phyloP scores from a whole-genome alignment of 2,113 vertebrate genomes.

The Terrapene triunguis region DNA sequence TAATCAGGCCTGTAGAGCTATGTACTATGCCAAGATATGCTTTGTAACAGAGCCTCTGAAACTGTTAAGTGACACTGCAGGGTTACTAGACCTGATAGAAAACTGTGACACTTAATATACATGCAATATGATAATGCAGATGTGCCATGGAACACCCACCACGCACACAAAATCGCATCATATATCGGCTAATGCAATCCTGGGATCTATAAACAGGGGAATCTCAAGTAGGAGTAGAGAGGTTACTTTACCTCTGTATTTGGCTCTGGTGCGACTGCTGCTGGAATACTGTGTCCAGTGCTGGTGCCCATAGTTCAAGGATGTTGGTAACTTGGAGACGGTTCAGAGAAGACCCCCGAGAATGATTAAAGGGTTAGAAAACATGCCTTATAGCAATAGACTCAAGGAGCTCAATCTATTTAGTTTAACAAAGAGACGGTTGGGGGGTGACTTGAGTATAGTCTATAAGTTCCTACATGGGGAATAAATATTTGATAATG shows the following conservation, averaged over 20 bases:
- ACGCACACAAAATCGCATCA: neutral
- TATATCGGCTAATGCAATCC: fast-evolving
- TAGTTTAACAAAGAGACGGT: no score
- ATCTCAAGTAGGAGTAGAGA: neutral
- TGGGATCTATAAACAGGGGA: neutral
- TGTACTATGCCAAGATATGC: fast-evolving
- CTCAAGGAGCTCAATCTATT: no score
- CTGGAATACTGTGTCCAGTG: no score
- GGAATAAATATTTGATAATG: no score
- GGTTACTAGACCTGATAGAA: neutral
- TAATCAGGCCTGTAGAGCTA: neutral
- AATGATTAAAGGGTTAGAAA: no score
- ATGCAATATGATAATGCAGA: neutral
- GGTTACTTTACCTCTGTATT: neutral
- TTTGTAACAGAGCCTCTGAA: neutral
- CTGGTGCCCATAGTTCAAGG: no score
- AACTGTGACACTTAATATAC: neutral
- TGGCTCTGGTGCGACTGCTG: no score
- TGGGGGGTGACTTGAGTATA: no score
- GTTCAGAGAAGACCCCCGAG: no score
- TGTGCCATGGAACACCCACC: neutral
- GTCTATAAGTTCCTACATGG: no score
- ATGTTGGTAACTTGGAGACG: no score
- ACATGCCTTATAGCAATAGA: no score
- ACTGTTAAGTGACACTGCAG: fast-evolving